Conservation (phyloP, 2,797 vertebrate genomes). For the Vireo griseus region DNA sequence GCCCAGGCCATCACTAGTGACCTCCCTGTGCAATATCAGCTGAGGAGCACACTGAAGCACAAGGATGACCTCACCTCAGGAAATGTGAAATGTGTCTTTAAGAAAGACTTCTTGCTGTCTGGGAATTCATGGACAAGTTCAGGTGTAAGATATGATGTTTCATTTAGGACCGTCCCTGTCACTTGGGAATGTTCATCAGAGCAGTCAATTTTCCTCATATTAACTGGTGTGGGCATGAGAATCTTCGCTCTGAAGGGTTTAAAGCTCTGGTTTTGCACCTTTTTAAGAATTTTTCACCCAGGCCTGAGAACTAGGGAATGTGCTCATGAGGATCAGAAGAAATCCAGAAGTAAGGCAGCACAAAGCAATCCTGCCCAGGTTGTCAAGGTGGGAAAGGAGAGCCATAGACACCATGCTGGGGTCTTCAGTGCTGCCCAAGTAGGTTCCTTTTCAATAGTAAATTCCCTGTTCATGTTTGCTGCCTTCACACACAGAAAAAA, state of each 20-base stretch:
- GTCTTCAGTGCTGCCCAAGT: not conserved
- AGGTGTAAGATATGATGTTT: not conserved
- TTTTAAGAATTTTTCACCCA: not conserved
- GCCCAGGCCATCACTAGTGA: not conserved
- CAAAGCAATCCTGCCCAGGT: not conserved
- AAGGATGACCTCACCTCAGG: not conserved
- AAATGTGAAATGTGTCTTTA: not conserved
- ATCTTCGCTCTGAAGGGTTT: not conserved
- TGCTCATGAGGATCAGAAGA: not conserved
- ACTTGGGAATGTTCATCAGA: not conserved
- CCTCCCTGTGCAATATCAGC: not conserved
- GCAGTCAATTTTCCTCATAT: not conserved
- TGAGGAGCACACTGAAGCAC: not conserved
- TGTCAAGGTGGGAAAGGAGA: not conserved
- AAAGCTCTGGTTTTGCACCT: not conserved
- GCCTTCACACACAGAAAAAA: not conserved
- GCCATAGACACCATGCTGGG: fast-evolving
- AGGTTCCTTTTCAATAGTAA: not conserved
- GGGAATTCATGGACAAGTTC: not conserved
- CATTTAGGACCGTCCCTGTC: not conserved
- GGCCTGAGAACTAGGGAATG: not conserved
- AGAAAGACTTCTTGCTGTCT: not conserved
- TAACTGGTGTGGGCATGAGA: not conserved
- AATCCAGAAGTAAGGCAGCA: not conserved
- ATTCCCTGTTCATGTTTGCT: not conserved